A percentile compares a stretch with the other conserved stretches of the same genome.
phyloP scores from a whole-genome alignment of 2,797 vertebrate species.

The Tympanoctomys barrerae region DNA sequence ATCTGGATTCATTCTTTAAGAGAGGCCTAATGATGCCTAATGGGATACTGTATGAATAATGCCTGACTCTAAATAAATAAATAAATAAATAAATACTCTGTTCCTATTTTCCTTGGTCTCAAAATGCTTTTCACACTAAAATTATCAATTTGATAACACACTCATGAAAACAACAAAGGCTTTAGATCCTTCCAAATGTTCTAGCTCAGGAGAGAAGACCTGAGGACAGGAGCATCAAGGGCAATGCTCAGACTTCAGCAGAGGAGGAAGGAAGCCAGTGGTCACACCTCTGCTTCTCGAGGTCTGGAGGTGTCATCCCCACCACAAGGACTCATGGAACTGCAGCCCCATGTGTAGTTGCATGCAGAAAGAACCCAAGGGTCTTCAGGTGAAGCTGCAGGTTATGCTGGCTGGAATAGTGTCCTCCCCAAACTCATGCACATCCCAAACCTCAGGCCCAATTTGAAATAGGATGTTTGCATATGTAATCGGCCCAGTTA shows the following conservation, averaged over 20 bases:
- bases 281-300: fast-evolving
- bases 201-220: neutral
- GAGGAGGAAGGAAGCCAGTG: fast-evolving
- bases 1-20: no score
- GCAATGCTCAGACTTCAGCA: no score
- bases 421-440: neutral
- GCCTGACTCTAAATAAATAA: neutral
- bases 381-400: neutral
- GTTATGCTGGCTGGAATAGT: neutral
- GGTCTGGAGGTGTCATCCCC: fast-evolving
- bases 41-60: neutral
- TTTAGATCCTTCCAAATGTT: neutral
- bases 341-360: fast-evolving
- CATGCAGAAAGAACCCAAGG: fast-evolving
- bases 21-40: no score
- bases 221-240: fast-evolving
- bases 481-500: neutral
- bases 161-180: neutral
- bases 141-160: neutral
- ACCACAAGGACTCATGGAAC: fast-evolving
- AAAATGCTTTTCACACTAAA: neutral
- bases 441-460: no score
- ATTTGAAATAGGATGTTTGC: neutral
- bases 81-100: neutral
- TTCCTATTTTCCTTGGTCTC: neutral